Percentiles rank a stretch among this genome's conserved stretches.
phyloP scores from a whole-genome alignment of 2,113 vertebrate genomes.

The Mesitornis unicolor region DNA sequence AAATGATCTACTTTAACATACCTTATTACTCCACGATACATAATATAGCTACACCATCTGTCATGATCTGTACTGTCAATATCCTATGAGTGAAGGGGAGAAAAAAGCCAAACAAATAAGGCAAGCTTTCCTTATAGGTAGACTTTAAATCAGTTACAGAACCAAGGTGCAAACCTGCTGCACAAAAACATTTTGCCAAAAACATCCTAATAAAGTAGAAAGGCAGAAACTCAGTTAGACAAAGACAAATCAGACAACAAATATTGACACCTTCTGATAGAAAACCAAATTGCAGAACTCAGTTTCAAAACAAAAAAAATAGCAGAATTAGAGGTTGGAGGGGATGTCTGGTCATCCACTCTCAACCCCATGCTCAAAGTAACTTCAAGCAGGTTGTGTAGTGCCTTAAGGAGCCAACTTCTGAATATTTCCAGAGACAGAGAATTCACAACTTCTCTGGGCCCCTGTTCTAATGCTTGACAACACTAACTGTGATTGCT shows the following conservation, averaged over 20 bases:
- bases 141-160: neutral
- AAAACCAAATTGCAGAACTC: neutral
- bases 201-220: neutral
- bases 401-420: neutral
- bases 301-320: neutral
- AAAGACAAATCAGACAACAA: neutral
- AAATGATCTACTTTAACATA: conserved; percentile 14
- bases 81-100: conserved; percentile 44
- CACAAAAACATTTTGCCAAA: neutral
- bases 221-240: neutral
- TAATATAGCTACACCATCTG: conserved; percentile 79
- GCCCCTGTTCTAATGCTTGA: neutral
- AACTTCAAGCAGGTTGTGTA: neutral
- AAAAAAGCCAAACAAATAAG: neutral
- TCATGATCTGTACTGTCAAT: conserved; percentile 72
- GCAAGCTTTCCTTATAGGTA: neutral
- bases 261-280: neutral
- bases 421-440: neutral
- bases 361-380: neutral
- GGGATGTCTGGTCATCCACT: neutral
- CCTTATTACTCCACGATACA: conserved; percentile 78
- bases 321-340: neutral
- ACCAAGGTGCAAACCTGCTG: neutral
- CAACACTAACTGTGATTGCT: neutral
- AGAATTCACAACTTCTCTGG: neutral